Evolutionary conservation across 2,888 invertebrate species (phyloP), one percentile per base, ranked within the genome.

Genomic region (Drosophila nigritarsus): DNA sequence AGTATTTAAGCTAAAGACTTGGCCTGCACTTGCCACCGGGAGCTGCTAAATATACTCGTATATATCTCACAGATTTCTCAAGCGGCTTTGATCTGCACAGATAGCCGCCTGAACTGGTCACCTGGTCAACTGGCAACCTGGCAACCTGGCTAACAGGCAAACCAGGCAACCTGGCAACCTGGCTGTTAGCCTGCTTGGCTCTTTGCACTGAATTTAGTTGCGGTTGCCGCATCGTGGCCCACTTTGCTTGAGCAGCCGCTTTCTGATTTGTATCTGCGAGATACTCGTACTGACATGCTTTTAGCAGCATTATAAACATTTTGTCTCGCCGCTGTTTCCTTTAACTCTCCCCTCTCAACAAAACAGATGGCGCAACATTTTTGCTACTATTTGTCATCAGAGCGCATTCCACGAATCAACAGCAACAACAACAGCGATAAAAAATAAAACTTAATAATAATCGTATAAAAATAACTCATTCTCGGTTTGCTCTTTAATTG

Each of bases 291-390:
- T 78, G 83, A 84, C 81, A 84, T 81, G 87, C 87, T 85, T 87
- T 87, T 83, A 87, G 82, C 87, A 85, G 82, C 86, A 80, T 84
- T 87, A 87, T 84, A 87, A 87, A 85, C 79, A 85, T 85, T 85
- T 85, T 86, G 84, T 80, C 75, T 69, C 78, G 62, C 61, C 58
- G 56, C 56, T 18, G n/a, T 27, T 36, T 58, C 20, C 38, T 13
- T 51, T 38, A 30, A 8, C 45, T n/a, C 20, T 18, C 29, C 36
- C 27, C 53, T 13, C 9, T 2, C 55, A 24, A 13, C 32, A 18
- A 34, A 54, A 54, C 67, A 51, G 71, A 70, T 79, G 64, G 78
- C 73, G 83, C 86, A 81, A 85, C 85, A 85, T 85, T 83, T 85
- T 85, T 87, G 84, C 83, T 80, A 85, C 85, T 87, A 85, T 85